phyloP scores from a whole-genome alignment of 1,140 invertebrate species.

The Euura saliciscinereae region DNA sequence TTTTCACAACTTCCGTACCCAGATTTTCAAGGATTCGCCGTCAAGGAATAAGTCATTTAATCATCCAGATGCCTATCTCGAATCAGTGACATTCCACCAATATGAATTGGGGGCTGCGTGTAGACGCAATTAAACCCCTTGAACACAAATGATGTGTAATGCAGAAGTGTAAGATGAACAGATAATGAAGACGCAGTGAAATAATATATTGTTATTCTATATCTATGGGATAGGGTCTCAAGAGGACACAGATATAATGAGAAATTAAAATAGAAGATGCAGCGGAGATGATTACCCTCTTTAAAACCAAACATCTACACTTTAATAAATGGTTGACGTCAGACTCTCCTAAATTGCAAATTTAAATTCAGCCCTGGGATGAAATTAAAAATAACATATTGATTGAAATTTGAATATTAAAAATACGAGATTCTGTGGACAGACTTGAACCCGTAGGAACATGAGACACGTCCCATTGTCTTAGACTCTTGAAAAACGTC shows the following conservation, averaged over 20 bases:
- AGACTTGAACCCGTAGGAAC: too few relatives aligned
- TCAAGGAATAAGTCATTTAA: too few relatives aligned
- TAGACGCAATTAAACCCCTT: slow-evolving; percentile 1
- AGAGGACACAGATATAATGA: not conserved
- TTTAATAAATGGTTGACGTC: not conserved
- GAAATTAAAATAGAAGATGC: not conserved
- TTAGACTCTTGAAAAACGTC: not conserved
- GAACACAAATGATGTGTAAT: not conserved
- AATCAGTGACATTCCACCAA: not conserved
- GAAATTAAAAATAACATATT: too few relatives aligned
- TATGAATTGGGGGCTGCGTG: not conserved
- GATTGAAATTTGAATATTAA: too few relatives aligned
- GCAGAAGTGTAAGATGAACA: not conserved
- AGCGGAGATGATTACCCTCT: not conserved
- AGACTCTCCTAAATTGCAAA: not conserved
- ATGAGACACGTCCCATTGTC: too few relatives aligned
- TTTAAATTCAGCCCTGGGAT: not conserved
- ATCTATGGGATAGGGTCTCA: too few relatives aligned
- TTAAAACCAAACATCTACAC: not conserved
- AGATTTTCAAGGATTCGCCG: too few relatives aligned
- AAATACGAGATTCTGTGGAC: too few relatives aligned
- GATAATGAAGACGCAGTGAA: too few relatives aligned
- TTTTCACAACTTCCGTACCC: too few relatives aligned
- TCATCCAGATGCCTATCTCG: too few relatives aligned
- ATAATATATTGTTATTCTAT: too few relatives aligned